Conservation (phyloP, 2,113 vertebrate genomes). For the Abramis brama region DNA sequence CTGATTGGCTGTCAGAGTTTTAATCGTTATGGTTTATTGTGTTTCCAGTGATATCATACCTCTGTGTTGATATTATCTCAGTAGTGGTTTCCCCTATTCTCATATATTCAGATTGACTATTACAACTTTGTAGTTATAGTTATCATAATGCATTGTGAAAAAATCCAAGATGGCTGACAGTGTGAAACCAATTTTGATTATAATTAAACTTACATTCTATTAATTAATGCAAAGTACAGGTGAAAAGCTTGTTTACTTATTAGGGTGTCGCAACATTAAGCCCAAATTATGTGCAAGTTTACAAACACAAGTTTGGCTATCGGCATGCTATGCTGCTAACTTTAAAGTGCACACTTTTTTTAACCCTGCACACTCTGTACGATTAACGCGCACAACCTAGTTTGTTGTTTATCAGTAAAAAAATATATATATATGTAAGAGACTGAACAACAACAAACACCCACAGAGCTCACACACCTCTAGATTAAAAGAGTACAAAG, state of each 20-base stretch:
- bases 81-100: not conserved
- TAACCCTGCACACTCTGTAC: too few relatives aligned
- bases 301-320: not conserved
- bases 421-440: too few relatives aligned
- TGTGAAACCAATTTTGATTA: not conserved
- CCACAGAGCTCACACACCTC: not conserved
- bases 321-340: too few relatives aligned
- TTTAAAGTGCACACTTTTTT: too few relatives aligned
- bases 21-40: not conserved
- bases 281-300: not conserved
- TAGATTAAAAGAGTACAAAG: not conserved
- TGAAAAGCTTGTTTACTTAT: too few relatives aligned
- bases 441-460: too few relatives aligned
- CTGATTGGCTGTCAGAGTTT: not conserved
- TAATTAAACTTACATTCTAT: not conserved
- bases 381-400: too few relatives aligned
- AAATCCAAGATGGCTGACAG: not conserved
- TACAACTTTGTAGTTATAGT: not conserved
- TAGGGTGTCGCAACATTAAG: too few relatives aligned
- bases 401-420: not conserved
- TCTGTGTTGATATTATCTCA: not conserved
- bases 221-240: not conserved
- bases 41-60: not conserved
- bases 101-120: not conserved
- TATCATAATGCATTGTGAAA: not conserved